Base-by-base conservation (phyloP, 2,113 vertebrate species). In the Cebidichthys violaceus region DNA sequence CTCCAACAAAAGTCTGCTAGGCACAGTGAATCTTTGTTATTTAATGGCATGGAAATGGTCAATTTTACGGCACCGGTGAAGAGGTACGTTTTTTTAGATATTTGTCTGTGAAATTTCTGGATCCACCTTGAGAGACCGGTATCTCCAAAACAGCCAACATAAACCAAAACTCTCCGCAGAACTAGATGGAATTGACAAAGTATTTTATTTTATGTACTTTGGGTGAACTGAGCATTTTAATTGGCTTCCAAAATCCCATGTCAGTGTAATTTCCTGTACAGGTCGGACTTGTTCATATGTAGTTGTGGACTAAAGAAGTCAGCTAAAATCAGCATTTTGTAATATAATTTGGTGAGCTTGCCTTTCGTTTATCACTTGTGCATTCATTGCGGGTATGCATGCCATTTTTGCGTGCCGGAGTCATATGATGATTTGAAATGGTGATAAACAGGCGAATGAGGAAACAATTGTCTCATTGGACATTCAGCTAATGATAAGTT, bases 371-470 rank as follows among this genome's bases (percentile, higher is more conserved):
- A 81, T 85, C 74, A 17, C 62, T 90, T 85, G 90, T 87, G 79
- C 82, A 88, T 90, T 89, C 87, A 89, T 88, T 5, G 78, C 60
- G 64, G 67, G 74, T 62, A 59, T 86, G 84, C 45, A 24, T 72
- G 82, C 55, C 66, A 10, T 74, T 85, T 86, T 79, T 70, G 70
- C 60, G 13, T 65, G 71, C 66, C 7, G 57, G 52, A 84, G 92
- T 92, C 88, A 90, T 85, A 87, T 90, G 90, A 93, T 83, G 84
- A 86, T 86, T 82, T 57, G 81, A 92, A 81, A 89, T 70, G 64
- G 41, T 4, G 88, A 92, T 92, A 84, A 85, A 81, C 86, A 31
- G 77, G 77, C 35, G 15, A 84, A 70, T 70, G 22, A 80, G 77
- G 67, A 84, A 88, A 91, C 89, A 87, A 92, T 92, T 71, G 61